phyloP scores from a whole-genome alignment of 2,888 invertebrate species.

The Panopea generosa region DNA sequence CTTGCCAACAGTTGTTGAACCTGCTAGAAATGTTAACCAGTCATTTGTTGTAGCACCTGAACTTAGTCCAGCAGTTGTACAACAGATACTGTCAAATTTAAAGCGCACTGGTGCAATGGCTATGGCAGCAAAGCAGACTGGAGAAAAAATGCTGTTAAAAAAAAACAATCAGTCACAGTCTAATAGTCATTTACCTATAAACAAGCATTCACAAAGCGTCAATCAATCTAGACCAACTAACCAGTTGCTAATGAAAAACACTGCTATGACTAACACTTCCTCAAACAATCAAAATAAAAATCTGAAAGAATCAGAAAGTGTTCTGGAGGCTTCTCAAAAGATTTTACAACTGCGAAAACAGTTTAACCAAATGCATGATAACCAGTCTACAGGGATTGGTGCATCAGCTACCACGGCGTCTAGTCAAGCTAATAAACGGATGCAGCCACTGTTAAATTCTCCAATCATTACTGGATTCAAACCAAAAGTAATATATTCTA shows the following conservation, averaged over 20 bases:
- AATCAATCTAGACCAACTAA: no score
- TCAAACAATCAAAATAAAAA: no score
- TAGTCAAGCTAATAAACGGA: neutral
- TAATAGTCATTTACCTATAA: no score
- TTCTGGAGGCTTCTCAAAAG: conserved; percentile 46
- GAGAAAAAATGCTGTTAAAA: no score
- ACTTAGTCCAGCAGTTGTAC: conserved; percentile 56
- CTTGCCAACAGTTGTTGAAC: no score
- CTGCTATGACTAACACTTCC: no score
- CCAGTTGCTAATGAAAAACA: neutral
- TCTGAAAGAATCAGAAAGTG: conserved; percentile 16
- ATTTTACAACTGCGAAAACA: conserved; percentile 45
- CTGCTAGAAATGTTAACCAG: no score
- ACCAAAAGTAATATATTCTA: no score
- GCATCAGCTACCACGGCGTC: neutral
- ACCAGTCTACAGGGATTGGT: neutral
- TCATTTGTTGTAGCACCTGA: conserved; percentile 47
- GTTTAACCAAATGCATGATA: conserved; percentile 18
- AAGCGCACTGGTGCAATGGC: conserved; percentile 13
- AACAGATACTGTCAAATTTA: conserved; percentile 51
- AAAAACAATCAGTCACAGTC: no score
- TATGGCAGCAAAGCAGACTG: neutral
- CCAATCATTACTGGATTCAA: no score
- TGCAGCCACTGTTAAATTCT: neutral
- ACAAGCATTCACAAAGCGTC: no score